Conservation (phyloP, 2,888 invertebrate genomes). For the Caradrina kadenii region DNA sequence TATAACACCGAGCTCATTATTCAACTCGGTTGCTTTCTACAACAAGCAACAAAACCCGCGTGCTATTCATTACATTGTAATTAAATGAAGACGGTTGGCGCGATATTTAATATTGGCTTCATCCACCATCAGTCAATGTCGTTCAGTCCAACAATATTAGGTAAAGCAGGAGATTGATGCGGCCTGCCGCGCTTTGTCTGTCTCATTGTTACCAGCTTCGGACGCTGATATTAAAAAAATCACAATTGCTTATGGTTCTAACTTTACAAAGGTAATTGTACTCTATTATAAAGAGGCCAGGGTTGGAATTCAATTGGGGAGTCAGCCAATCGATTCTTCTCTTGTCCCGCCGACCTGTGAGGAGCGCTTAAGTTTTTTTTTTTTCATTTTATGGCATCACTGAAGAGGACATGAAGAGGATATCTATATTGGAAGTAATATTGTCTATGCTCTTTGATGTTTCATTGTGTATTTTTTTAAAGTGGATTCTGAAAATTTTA, state of each 20-base stretch:
- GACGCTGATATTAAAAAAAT: constrained; percentile 69
- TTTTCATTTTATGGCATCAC: constrained; percentile 39
- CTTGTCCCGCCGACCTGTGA: constrained; percentile 47
- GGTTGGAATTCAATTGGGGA: neutral
- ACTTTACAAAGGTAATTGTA: neutral
- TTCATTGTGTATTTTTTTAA: constrained; percentile 27
- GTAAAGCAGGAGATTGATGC: constrained; percentile 71
- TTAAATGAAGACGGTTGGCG: constrained; percentile 62
- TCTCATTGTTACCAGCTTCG: constrained; percentile 67
- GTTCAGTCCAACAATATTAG: constrained; percentile 67
- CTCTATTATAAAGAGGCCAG: accelerated
- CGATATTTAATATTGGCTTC: constrained; percentile 68
- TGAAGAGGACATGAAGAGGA: constrained; percentile 28
- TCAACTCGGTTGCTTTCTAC: constrained; percentile 33
- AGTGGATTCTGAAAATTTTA: constrained; percentile 1
- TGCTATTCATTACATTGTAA: constrained; percentile 60
- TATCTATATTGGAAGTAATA: constrained; percentile 48
- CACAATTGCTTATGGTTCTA: constrained; percentile 49
- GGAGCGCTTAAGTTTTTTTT: constrained; percentile 50
- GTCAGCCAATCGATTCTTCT: constrained; percentile 49
- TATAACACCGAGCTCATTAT: constrained; percentile 27
- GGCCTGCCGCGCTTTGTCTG: constrained; percentile 67
- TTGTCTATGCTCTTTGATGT: constrained; percentile 39
- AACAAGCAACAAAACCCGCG: constrained; percentile 48
- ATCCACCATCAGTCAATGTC: constrained; percentile 72